These are phyloP conservation scores for Oplegnathus fasciatus DNA, from an alignment of 2,113 vertebrate genomes.

Conservation along the genomic window DNA sequence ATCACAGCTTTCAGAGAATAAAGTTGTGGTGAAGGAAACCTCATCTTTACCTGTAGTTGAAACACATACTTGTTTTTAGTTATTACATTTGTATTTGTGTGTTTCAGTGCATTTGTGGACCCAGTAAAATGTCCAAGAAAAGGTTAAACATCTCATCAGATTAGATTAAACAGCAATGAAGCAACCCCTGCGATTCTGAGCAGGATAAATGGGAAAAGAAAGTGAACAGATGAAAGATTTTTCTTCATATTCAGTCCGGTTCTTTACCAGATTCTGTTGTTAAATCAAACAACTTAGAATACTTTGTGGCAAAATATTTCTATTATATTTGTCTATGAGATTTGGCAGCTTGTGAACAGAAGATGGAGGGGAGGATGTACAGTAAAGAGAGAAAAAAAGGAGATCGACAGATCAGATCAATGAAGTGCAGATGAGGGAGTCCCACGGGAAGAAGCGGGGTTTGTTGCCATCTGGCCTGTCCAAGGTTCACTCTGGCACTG, in stretches of 20 bases:
- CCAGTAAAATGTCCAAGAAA: not conserved
- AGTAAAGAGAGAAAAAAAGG: slow-evolving; percentile 30
- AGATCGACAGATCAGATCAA: slow-evolving; percentile 69
- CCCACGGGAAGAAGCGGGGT: slow-evolving; percentile 45
- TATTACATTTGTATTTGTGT: too few species aligned
- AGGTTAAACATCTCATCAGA: not conserved
- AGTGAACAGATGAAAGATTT: not conserved
- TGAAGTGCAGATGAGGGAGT: slow-evolving; percentile 70
- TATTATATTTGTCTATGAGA: not conserved
- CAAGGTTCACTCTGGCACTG: not conserved
- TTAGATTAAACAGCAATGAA: not conserved
- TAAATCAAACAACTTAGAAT: not conserved
- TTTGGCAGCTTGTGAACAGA: slow-evolving; percentile 24
- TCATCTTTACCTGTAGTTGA: not conserved
- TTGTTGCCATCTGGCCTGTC: slow-evolving; percentile 65
- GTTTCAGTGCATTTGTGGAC: not conserved
- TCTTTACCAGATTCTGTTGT: not conserved
- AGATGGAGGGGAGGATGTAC: slow-evolving; percentile 8
- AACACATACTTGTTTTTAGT: not conserved
- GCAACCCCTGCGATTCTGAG: not conserved
- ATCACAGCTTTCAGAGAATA: not conserved
- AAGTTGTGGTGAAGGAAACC: not conserved
- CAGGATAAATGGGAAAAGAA: not conserved
- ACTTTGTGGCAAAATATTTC: not conserved
- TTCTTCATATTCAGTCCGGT: not conserved